A percentile compares a stretch with the other conserved stretches of the same genome.
These are phyloP conservation scores for Maniola hyperantus DNA, from an alignment of 2,888 invertebrate genomes.

Conservation along the genomic window DNA sequence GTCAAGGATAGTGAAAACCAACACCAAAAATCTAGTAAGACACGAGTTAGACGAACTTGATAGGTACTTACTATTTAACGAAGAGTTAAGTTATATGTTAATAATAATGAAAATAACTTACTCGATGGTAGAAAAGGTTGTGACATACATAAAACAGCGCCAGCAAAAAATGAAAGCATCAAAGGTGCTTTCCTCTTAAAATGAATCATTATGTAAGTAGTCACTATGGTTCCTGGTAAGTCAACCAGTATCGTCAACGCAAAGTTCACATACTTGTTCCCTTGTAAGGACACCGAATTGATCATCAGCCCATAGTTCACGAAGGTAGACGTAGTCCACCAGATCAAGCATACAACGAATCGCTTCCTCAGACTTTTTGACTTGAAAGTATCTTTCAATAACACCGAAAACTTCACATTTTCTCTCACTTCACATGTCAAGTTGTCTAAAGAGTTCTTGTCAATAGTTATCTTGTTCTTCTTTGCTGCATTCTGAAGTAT, in stretches of 20 bases:
- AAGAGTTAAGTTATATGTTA: too few relatives aligned
- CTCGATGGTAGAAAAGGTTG: conserved; percentile 73
- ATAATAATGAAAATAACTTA: not conserved
- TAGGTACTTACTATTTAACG: too few relatives aligned
- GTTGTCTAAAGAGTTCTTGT: conserved; percentile 54
- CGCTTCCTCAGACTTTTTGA: conserved; percentile 62
- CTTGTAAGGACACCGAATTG: conserved; percentile 88
- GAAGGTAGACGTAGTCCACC: conserved; percentile 86
- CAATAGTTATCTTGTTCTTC: conserved; percentile 59
- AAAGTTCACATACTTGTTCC: conserved; percentile 90
- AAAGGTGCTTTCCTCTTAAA: conserved; percentile 82
- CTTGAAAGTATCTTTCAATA: conserved; percentile 60
- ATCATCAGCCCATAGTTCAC: conserved; percentile 90
- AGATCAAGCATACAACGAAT: conserved; percentile 65
- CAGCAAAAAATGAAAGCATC: conserved; percentile 78
- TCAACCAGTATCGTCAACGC: conserved; percentile 82
- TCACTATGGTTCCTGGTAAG: conserved; percentile 81
- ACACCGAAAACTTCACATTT: conserved; percentile 47
- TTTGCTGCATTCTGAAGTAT: conserved; percentile 84
- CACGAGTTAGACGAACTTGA: too few relatives aligned
- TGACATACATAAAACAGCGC: conserved; percentile 81
- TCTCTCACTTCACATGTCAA: conserved; percentile 51
- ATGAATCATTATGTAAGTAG: conserved; percentile 78
- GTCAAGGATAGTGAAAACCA: too few relatives aligned
- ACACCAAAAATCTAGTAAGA: too few relatives aligned